A percentile compares a stretch with the other conserved stretches of the same genome.
phyloP scores from a whole-genome alignment of 2,113 vertebrate genomes.

The Hippoglossus stenolepis region DNA sequence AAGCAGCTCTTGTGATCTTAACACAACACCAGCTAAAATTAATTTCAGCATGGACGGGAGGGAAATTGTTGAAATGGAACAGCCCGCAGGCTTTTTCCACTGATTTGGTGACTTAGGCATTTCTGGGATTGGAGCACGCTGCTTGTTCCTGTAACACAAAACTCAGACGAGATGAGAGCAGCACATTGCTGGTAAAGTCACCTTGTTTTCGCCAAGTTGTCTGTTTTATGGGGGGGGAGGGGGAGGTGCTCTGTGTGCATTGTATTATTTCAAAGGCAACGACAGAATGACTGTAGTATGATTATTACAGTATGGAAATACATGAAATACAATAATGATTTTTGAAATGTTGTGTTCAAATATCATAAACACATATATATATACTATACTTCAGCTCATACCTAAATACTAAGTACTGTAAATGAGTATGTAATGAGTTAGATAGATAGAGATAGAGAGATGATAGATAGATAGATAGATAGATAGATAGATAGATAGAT shows the following conservation, averaged over 20 bases:
- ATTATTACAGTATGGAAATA: too few species aligned
- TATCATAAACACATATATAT: too few species aligned
- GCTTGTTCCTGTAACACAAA: conserved; percentile 76
- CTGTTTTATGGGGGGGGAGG: conserved; percentile 18
- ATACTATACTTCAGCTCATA: too few species aligned
- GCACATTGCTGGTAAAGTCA: conserved; percentile 76
- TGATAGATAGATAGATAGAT: neutral
- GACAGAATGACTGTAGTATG: neutral
- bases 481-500: too few species aligned
- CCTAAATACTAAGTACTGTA: too few species aligned
- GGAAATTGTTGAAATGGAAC: conserved; percentile 75
- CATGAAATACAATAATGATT: too few species aligned
- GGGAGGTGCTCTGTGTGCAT: conserved; percentile 53
- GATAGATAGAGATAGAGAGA: conserved; percentile 6
- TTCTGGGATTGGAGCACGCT: conserved; percentile 70
- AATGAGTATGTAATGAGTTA: too few species aligned
- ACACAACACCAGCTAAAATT: conserved; percentile 78
- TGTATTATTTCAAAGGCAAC: conserved; percentile 53
- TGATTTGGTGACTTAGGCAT: conserved; percentile 78
- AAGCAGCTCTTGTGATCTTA: conserved; percentile 76
- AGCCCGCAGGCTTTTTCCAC: conserved; percentile 74
- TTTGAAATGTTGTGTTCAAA: too few species aligned
- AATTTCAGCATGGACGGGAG: conserved; percentile 73
- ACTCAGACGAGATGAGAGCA: conserved; percentile 69
- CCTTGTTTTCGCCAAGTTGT: conserved; percentile 79